Evolutionary conservation across 2,888 invertebrate genomes (phyloP).

Genomic region (Pandemis heparana): DNA sequence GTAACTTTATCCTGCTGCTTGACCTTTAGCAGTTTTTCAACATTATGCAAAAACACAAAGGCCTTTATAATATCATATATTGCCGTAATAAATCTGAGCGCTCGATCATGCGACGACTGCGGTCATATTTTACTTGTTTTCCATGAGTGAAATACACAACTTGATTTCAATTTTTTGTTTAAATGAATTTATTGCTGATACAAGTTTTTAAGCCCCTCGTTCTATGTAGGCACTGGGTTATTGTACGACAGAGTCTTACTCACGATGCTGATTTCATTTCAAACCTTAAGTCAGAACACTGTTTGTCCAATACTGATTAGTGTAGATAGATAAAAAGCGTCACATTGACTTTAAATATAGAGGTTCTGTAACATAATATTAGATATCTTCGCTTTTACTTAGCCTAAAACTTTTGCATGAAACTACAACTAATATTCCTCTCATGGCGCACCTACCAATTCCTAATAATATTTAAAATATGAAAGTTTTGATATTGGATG

Average conservation of each 20-base stretch:
- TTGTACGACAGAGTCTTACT: not conserved
- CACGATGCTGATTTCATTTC: conserved; percentile 7
- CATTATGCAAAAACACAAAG: conserved; percentile 39
- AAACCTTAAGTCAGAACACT: not conserved
- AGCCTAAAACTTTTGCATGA: no score
- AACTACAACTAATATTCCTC: no score
- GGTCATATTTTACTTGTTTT: conserved; percentile 26
- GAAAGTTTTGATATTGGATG: no score
- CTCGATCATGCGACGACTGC: conserved; percentile 37
- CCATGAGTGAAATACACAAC: conserved; percentile 23
- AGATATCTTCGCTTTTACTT: no score
- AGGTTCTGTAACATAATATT: no score
- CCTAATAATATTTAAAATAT: no score
- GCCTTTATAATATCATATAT: conserved; percentile 23
- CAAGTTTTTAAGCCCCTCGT: not conserved
- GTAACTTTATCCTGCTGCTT: conserved; percentile 64
- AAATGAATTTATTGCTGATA: not conserved
- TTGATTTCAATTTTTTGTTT: conserved; percentile 21
- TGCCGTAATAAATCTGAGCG: conserved; percentile 37
- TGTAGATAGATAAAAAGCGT: no score
- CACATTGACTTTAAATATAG: no score
- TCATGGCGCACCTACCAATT: no score
- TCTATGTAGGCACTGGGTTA: not conserved
- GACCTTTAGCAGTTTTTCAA: conserved; percentile 59
- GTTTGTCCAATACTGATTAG: no score